Conservation (phyloP, 2,113 vertebrate species). For the Numida meleagris region DNA sequence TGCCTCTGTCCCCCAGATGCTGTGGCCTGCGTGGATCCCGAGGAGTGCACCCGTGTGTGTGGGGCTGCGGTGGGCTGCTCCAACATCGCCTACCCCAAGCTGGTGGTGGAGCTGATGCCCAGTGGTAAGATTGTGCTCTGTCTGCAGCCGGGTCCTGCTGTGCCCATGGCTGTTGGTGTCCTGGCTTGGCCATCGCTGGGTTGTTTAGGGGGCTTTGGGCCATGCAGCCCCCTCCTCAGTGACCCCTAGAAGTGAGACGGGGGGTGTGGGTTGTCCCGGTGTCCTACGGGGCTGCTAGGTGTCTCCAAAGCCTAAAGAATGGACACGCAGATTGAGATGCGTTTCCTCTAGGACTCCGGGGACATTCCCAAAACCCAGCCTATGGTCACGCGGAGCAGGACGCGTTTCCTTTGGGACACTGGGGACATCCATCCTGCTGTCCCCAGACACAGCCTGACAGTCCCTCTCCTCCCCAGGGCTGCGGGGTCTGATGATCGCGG, state of each 20-base stretch:
- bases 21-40: constrained; percentile 88
- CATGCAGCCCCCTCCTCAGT: neutral
- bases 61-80: constrained; percentile 88
- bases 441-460: accelerated
- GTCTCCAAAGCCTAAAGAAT: neutral
- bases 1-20: constrained; percentile 74
- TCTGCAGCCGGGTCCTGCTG: too few relatives aligned
- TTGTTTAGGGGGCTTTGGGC: neutral
- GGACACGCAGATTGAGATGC: neutral
- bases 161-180: neutral
- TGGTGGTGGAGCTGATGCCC: constrained; percentile 93
- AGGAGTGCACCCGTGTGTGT: constrained; percentile 86
- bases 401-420: neutral
- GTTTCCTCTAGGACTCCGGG: neutral
- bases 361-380: neutral
- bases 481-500: constrained; percentile 89
- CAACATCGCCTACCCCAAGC: constrained; percentile 89
- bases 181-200: neutral
- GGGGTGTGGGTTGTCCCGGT: neutral
- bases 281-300: accelerated
- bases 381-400: neutral
- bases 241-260: accelerated
- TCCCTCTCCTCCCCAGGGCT: constrained; percentile 79
- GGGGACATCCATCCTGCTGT: neutral
- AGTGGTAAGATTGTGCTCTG: constrained; percentile 76